Evolutionary conservation across 2,888 invertebrate species (phyloP), one percentile per base, ranked within the genome.

Genomic region (Drosophila tripunctata): DNA sequence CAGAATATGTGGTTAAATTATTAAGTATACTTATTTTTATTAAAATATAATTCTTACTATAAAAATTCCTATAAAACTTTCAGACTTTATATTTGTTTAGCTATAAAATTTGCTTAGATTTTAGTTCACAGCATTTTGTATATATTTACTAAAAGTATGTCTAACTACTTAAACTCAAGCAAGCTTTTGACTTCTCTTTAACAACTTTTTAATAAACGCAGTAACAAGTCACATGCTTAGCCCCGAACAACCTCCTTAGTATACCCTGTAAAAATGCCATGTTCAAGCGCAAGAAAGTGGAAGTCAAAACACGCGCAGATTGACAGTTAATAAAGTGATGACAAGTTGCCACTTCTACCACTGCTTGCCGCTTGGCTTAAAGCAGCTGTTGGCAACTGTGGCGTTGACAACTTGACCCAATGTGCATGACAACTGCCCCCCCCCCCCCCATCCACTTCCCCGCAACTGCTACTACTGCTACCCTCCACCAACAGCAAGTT

Each of bases 241-340:
- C 4, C 19, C 19, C 12, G n/a, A n/a, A 50, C 0, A 27, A 8
- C 15, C 48, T n/a, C 14, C 15, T 2, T 7, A 2, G 2, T 27
- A 55, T 62, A 55, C 50, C 41, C 44, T 36, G 3, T 6, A 17
- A 33, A 36, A 12, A 35, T 27, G 44, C 54, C 38, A 27, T 22
- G 38, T 35, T 33, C n/a, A 17, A 30, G 45, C 36, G 27, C 19
- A 58, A 17, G 36, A 36, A 48, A 36, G 52, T 66, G 67, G 48
- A 67, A 74, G 67, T 54, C 43, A 61, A 48, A 54, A 61, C 66
- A 75, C 62, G 64, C 64, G 24, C 70, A 85, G 79, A 87, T 84
- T 84, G 83, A 85, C 87, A 84, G 87, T 84, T 87, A 84, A 84
- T 84, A 84, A 84, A 85, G 82, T 69, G 82, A 55, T 66, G 85